Percentiles rank a stretch among this genome's conserved stretches.
Evolutionary conservation across 1,140 invertebrate species (phyloP).

Genomic region (Sitobion miscanthi): DNA sequence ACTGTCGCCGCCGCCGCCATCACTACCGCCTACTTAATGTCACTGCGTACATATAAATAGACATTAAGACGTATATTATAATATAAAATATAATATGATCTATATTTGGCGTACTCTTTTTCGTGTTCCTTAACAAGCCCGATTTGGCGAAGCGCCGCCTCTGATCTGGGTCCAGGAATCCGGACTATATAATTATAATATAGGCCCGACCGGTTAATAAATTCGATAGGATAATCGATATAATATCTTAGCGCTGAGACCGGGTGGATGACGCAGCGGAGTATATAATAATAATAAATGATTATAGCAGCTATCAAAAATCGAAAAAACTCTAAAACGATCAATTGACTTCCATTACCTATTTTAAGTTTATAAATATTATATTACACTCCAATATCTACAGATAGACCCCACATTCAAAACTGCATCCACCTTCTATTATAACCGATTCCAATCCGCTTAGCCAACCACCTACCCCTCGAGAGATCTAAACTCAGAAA

Average conservation of each 20-base stretch:
- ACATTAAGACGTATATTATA: not conserved
- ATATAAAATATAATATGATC: not conserved
- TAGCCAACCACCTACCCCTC: no score
- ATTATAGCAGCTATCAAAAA: no score
- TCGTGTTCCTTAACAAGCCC: not conserved
- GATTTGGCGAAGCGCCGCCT: not conserved
- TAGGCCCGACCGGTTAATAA: not conserved
- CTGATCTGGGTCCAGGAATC: not conserved
- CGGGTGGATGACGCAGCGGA: not conserved
- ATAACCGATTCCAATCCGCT: no score
- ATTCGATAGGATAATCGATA: not conserved
- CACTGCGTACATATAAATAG: not conserved
- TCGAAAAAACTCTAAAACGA: no score
- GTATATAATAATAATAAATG: not conserved
- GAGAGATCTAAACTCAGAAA: no score
- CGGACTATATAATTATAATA: not conserved
- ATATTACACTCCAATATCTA: no score
- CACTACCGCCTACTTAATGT: not conserved
- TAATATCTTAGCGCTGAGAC: not conserved
- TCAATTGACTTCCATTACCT: no score
- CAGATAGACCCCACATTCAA: no score
- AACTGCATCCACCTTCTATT: no score
- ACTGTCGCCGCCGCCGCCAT: not conserved
- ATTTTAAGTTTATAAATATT: no score
- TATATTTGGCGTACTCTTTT: slow-evolving; percentile 9